Evolutionary conservation across 2,797 vertebrate species (phyloP).

Genomic region (Columba guinea): DNA sequence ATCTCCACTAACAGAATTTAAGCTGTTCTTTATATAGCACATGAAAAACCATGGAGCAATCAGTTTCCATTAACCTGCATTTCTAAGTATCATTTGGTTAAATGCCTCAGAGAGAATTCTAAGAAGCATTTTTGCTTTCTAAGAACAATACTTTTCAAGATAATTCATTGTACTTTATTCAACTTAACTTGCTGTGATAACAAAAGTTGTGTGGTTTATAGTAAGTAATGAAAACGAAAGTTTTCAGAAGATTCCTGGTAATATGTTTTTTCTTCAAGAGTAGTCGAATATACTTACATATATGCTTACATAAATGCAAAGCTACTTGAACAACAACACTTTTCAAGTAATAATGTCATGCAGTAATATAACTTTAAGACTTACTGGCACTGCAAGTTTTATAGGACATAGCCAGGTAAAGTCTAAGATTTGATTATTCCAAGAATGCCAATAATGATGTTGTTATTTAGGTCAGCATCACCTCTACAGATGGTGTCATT

Average conservation of each 20-base stretch:
- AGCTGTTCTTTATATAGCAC: neutral
- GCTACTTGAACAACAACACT: neutral
- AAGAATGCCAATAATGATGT: neutral
- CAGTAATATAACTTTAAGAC: neutral
- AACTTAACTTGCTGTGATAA: neutral
- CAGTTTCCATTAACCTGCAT: neutral
- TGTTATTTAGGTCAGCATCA: neutral
- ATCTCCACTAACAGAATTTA: neutral
- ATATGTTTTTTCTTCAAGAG: neutral
- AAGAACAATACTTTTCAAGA: conserved; percentile 61
- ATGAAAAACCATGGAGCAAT: neutral
- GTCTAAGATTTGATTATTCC: neutral
- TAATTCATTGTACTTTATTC: conserved; percentile 37
- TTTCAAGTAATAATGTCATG: neutral
- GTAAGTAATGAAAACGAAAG: neutral
- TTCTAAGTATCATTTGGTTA: conserved; percentile 19
- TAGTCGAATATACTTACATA: neutral
- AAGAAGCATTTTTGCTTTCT: conserved; percentile 68
- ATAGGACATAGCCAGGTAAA: neutral
- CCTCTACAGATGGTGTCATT: neutral
- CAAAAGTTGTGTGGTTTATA: neutral
- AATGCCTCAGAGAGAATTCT: conserved; percentile 48
- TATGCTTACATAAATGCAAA: neutral
- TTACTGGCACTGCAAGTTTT: neutral
- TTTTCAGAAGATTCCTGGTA: conserved; percentile 56